Conservation (phyloP, 2,797 vertebrate species). For the Chiloscyllium punctatum region DNA sequence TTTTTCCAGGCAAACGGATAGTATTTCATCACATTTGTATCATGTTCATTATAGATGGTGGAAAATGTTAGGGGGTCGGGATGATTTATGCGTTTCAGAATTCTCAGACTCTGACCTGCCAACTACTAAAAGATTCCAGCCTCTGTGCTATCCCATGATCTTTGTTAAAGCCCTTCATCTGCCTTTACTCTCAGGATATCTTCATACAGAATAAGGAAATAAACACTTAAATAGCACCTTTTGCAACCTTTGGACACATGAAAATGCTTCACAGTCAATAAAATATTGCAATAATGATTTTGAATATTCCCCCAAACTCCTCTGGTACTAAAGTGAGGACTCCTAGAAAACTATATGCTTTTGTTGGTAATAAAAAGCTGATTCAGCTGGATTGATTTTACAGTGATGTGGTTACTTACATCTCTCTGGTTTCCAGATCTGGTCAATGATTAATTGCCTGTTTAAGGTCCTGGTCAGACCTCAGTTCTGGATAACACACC, state of each 20-base stretch:
- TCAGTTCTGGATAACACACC: not conserved
- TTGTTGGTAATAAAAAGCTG: not conserved
- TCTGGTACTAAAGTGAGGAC: not conserved
- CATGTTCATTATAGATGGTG: not conserved
- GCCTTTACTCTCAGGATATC: not conserved
- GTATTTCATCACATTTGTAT: not conserved
- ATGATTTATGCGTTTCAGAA: not conserved
- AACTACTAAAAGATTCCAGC: not conserved
- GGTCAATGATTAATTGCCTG: not conserved
- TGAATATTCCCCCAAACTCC: not conserved
- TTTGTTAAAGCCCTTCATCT: not conserved
- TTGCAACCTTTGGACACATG: not conserved
- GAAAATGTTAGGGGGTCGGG: not conserved
- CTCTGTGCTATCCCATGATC: not conserved
- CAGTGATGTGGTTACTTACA: not conserved
- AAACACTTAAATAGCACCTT: not conserved
- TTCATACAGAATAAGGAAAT: not conserved
- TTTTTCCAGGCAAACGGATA: not conserved
- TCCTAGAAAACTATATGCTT: not conserved
- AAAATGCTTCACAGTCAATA: not conserved
- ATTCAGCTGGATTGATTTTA: too few species aligned
- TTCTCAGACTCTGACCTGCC: not conserved
- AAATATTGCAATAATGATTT: not conserved
- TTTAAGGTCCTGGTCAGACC: not conserved
- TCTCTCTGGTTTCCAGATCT: not conserved